Evolutionary conservation across 2,797 vertebrate species (phyloP).

Genomic region (Pangasius macronema): DNA sequence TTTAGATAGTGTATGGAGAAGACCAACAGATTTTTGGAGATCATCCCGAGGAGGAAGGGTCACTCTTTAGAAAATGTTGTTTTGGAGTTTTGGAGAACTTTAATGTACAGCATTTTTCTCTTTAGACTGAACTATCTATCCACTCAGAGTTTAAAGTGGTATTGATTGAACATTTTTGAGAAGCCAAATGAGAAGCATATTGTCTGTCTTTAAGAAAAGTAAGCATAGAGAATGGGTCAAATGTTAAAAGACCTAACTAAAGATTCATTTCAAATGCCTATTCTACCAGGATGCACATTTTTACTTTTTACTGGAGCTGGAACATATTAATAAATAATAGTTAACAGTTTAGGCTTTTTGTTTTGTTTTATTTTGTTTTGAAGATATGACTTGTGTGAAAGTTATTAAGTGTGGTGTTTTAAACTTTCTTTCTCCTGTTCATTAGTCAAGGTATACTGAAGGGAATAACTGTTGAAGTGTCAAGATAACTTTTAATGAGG

Average conservation of each 20-base stretch:
- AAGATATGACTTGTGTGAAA: neutral
- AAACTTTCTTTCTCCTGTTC: neutral
- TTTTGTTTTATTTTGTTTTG: neutral
- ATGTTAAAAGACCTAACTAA: neutral
- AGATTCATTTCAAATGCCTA: neutral
- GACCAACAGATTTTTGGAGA: neutral
- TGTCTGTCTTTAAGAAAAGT: neutral
- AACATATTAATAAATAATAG: neutral
- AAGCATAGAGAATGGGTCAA: neutral
- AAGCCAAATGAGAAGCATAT: neutral
- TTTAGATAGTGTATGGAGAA: neutral
- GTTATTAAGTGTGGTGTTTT: neutral
- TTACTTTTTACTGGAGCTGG: neutral
- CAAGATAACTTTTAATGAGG: constrained; percentile 34
- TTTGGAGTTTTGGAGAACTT: neutral
- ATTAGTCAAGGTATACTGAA: constrained; percentile 18
- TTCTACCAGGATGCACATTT: neutral
- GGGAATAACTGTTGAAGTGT: constrained; percentile 23
- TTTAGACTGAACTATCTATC: neutral
- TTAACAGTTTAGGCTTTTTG: neutral
- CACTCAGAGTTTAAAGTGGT: neutral
- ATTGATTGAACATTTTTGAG: neutral
- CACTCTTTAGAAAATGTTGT: neutral
- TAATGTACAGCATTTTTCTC: neutral
- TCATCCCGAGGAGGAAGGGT: neutral